phyloP scores from a whole-genome alignment of 2,113 vertebrate species.

The Anarhynchus alexandrinus region DNA sequence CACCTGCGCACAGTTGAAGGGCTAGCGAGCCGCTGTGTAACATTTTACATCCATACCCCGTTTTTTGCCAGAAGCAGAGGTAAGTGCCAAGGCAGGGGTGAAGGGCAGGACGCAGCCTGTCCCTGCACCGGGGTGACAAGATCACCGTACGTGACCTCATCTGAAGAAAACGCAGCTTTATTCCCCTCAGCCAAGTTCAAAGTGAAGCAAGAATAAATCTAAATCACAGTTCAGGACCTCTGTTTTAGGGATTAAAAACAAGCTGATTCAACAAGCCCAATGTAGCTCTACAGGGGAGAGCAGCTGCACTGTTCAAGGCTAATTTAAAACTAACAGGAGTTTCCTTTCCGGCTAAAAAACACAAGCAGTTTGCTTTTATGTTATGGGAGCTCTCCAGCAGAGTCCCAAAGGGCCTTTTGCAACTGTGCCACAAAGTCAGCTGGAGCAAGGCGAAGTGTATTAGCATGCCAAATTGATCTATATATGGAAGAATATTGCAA shows the following conservation, averaged over 20 bases:
- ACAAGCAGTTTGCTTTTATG: background rate
- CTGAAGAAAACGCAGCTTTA: background rate
- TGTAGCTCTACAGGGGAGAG: background rate
- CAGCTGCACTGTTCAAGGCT: background rate
- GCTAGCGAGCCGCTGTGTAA: too few species aligned
- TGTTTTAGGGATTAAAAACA: background rate
- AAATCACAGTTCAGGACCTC: background rate
- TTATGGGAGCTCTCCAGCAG: background rate
- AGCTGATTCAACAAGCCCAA: background rate
- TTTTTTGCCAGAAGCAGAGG: background rate
- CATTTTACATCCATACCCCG: fast-evolving
- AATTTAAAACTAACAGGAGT: background rate
- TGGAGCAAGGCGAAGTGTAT: background rate
- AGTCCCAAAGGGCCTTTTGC: background rate
- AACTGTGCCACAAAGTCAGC: background rate
- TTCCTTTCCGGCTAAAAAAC: background rate
- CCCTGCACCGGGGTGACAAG: background rate
- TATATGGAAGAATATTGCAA: background rate
- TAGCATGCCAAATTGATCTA: background rate
- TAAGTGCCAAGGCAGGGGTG: background rate
- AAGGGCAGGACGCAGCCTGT: background rate
- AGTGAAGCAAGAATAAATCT: background rate
- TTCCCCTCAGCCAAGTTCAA: background rate
- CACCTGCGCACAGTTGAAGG: too few species aligned
- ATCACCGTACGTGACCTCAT: background rate